Conservation (phyloP, 2,888 invertebrate genomes). For the Coecobrya sp. region DNA sequence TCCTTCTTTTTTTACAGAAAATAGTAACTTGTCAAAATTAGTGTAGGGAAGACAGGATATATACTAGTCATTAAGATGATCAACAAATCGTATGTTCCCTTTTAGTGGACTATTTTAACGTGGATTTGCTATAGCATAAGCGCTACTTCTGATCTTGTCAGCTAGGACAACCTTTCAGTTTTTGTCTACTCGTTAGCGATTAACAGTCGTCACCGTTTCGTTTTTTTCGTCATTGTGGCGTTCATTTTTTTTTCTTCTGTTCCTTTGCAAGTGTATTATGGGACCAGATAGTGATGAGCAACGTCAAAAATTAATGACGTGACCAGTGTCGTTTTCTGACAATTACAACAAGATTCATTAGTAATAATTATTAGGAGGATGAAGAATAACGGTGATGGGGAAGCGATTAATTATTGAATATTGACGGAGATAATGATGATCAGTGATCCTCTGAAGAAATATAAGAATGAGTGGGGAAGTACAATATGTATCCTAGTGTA, state of each 20-base stretch:
- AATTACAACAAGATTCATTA: neutral
- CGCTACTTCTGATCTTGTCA: no score
- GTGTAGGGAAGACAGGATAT: neutral
- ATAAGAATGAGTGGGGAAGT: neutral
- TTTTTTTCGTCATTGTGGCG: neutral
- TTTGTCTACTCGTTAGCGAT: no score
- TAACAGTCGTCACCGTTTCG: neutral
- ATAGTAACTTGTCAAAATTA: slow-evolving; percentile 22
- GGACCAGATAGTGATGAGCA: neutral
- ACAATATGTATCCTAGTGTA: neutral
- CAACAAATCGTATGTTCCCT: neutral
- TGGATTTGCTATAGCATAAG: no score
- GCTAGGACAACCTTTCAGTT: no score
- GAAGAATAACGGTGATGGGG: neutral
- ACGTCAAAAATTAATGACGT: neutral
- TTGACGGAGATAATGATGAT: neutral
- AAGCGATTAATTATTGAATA: neutral
- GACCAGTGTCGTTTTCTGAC: neutral
- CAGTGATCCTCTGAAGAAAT: neutral
- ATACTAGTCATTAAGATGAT: neutral
- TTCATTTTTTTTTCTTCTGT: neutral
- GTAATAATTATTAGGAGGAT: neutral
- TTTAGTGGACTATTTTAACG: no score
- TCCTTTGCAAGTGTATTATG: neutral
- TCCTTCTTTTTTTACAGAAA: neutral